These are phyloP conservation scores for Drosophila takahashii DNA, from an alignment of 1,140 invertebrate species.

Conservation along the genomic window DNA sequence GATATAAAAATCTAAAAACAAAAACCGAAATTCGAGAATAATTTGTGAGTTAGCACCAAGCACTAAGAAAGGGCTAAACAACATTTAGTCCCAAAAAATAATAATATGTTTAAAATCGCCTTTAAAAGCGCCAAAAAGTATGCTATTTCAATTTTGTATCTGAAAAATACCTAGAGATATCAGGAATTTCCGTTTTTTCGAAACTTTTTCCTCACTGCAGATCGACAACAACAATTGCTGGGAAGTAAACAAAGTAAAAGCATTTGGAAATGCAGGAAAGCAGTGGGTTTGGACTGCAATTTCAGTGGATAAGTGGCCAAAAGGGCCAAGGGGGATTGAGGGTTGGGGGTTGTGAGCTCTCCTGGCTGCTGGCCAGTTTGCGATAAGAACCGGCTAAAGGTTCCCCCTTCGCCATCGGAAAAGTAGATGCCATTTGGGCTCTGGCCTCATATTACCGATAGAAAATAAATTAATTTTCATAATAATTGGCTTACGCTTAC, in stretches of 20 bases:
- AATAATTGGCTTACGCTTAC: slow-evolving; percentile 59
- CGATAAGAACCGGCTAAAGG: slow-evolving; percentile 51
- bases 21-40: neutral
- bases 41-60: too few relatives aligned
- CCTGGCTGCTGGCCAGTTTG: slow-evolving; percentile 46
- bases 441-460: slow-evolving; percentile 59
- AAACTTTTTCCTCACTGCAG: neutral
- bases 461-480: slow-evolving; percentile 82
- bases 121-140: neutral
- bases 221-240: slow-evolving; percentile 19
- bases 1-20: neutral
- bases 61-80: too few relatives aligned
- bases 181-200: neutral
- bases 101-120: neutral
- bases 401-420: neutral
- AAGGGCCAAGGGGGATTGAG: neutral
- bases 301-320: slow-evolving; percentile 34
- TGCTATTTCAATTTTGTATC: neutral
- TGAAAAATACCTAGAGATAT: neutral
- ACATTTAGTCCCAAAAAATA: too few relatives aligned
- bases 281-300: slow-evolving; percentile 26
- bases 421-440: slow-evolving; percentile 8
- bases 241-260: slow-evolving; percentile 56
- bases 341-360: neutral
- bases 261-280: slow-evolving; percentile 56